Conservation (phyloP, 2,113 vertebrate genomes). For the Tauraco erythrolophus region DNA sequence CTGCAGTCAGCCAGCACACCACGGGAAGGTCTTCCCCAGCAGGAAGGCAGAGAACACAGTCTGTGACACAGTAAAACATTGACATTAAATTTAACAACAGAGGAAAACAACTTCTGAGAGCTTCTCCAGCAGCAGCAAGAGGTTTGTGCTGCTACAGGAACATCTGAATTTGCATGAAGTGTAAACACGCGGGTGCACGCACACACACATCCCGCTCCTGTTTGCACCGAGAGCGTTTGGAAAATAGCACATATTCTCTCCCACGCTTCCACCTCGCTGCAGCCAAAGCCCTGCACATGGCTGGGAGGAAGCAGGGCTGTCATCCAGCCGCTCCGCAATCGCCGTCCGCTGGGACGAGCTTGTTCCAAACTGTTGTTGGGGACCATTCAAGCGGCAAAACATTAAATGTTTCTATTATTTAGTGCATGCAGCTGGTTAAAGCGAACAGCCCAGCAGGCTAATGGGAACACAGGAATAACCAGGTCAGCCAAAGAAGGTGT, state of each 20-base stretch:
- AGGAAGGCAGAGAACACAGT: constrained; percentile 32
- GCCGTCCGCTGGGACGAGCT: background rate
- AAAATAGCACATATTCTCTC: constrained; percentile 38
- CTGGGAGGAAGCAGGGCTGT: constrained; percentile 12
- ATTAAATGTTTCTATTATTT: constrained; percentile 63
- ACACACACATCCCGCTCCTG: background rate
- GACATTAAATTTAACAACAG: constrained; percentile 48
- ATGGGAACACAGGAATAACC: constrained; percentile 33
- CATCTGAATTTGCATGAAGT: constrained; percentile 36
- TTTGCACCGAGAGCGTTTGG: background rate
- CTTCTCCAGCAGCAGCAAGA: constrained; percentile 37
- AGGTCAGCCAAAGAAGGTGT: constrained; percentile 35
- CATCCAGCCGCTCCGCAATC: background rate
- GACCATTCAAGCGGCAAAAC: constrained; percentile 29
- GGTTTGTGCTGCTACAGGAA: background rate
- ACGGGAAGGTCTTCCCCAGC: background rate
- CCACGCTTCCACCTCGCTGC: background rate
- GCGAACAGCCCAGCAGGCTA: constrained; percentile 13
- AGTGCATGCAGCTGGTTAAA: constrained; percentile 60
- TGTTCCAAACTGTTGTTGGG: background rate
- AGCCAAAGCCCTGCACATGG: background rate
- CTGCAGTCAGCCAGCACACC: background rate
- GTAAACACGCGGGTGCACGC: background rate
- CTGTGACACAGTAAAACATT: constrained; percentile 44
- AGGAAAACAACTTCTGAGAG: constrained; percentile 50